Evolutionary conservation across 2,888 invertebrate genomes (phyloP), one percentile per base, ranked within the genome.

Genomic region (Nomada ruficornis): DNA sequence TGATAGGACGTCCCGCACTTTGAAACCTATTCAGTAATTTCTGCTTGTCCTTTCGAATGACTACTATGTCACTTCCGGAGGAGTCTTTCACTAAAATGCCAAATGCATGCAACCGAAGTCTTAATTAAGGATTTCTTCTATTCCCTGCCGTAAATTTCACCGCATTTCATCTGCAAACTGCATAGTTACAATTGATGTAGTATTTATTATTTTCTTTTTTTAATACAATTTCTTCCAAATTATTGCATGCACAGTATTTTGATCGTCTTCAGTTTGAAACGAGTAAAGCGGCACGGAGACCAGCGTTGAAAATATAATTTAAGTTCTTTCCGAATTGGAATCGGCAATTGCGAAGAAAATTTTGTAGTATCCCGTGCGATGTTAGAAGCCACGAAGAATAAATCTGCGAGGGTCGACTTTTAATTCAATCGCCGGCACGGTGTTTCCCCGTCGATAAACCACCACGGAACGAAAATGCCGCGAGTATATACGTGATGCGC

Each of bases 1-100:
- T 52, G 70, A 82, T 74, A 72, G 47, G 13, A 3, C 26, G n/a
- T 10, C 9, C 29, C 15, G 15, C 9, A 64, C 44, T 55, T 55
- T 5, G 23, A 42, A 20, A 55, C 42, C 13, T n/a, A 26, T 50
- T 26, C 15, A n/a, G 64, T 9, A 7, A 36, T 65, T 73, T 62
- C 1, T 26, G 44, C n/a, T 23, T 54, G 62, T 26, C 23, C 29
- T 7, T 36, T 36, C 20, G 4, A 29, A 1, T 26, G 10, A 2
- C 54, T 13, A 15, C 70, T 26, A 59, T 29, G 1, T 5, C 23
- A 20, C 20, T 42, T 23, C 52, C 60, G 62, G 50, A 2, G 26
- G 9, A 1, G 2, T 9, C n/a, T 26, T 50, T 11, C 3, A 2
- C 11, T n/a, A 29, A 52, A 52, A 65, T 26, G 59, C 9, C n/a